Evolutionary conservation across 2,113 vertebrate species (phyloP).

Genomic region (Caloenas nicobarica): DNA sequence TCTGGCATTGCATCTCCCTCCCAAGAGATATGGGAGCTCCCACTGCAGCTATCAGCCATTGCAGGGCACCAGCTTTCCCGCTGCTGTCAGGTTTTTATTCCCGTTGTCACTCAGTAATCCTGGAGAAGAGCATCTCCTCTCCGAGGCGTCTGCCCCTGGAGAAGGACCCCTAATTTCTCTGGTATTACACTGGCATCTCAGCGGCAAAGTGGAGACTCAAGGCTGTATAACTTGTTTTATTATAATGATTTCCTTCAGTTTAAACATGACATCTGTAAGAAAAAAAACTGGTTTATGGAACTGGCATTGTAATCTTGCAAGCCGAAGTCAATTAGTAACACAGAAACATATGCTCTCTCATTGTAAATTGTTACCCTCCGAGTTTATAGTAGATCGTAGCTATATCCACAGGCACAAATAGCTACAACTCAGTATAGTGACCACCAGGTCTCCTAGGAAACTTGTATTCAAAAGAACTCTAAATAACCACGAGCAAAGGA

Average conservation of each 20-base stretch:
- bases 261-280: neutral
- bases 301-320: neutral
- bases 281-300: neutral
- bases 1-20: rapidly evolving
- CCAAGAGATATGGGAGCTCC: neutral
- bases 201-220: neutral
- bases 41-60: neutral
- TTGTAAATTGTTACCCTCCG: neutral
- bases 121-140: neutral
- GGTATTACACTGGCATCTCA: rapidly evolving
- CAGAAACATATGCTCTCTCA: neutral
- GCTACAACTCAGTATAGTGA: neutral
- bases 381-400: neutral
- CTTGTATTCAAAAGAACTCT: neutral
- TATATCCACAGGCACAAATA: neutral
- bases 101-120: neutral
- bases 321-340: neutral
- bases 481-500: neutral
- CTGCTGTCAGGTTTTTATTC: neutral
- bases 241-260: neutral
- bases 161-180: neutral
- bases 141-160: neutral
- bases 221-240: neutral
- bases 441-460: neutral
- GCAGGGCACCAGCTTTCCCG: neutral